A percentile compares a stretch with the other conserved stretches of the same genome.
Conservation (phyloP, 2,797 vertebrate species). For the Mormyrops attenuatus region DNA sequence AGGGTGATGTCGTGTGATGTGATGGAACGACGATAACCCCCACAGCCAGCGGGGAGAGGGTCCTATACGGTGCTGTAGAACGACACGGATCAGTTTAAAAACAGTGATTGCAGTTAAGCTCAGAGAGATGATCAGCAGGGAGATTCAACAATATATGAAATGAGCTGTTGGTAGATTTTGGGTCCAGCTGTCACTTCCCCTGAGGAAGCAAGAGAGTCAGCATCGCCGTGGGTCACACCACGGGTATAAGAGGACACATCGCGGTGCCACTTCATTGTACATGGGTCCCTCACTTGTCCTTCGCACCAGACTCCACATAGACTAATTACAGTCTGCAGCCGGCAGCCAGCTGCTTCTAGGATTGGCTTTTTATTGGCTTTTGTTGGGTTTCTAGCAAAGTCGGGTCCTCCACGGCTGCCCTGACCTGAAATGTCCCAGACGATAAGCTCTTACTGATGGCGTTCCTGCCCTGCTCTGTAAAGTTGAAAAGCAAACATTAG, state of each 20-base stretch:
- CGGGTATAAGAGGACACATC: not conserved
- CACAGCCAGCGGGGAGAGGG: not conserved
- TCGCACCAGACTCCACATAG: conserved; percentile 2
- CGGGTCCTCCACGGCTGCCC: not conserved
- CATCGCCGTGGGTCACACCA: not conserved
- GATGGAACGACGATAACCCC: not conserved
- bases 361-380: not conserved
- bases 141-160: not conserved
- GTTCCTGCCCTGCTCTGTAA: not conserved
- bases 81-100: no score
- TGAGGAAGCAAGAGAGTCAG: not conserved
- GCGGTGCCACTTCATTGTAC: not conserved
- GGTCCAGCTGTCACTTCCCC: not conserved
- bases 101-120: not conserved
- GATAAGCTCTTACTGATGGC: not conserved
- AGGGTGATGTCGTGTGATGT: not conserved
- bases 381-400: not conserved
- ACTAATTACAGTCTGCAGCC: conserved; percentile 17
- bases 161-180: not conserved
- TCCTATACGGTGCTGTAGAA: not conserved
- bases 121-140: not conserved
- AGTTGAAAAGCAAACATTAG: not conserved
- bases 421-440: not conserved
- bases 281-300: not conserved
- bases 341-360: not conserved